Evolutionary conservation across 2,797 vertebrate species (phyloP), one percentile per base, ranked within the genome.

Genomic region (Neopelma chrysocephalum): DNA sequence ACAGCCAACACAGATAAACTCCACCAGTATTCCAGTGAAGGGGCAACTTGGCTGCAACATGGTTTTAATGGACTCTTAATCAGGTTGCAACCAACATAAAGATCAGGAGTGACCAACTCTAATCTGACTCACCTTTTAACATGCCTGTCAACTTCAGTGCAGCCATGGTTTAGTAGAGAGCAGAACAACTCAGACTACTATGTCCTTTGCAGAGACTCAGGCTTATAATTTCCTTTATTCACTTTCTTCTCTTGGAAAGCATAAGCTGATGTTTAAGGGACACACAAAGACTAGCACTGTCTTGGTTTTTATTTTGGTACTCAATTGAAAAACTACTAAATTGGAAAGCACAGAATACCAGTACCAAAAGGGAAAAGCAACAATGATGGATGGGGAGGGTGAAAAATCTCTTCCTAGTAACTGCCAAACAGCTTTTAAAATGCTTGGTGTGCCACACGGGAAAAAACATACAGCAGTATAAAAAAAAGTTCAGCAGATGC

Each of bases 351-450:
- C 38, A 56, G 34, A 95, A 69, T 38, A 78, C 12, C 34, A 40
- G 42, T 54, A 90, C 20, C 34, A 57, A 86, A 88, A 82, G 1
- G 7, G 53, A 91, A 88, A 69, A 85, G 38, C 16, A 70, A 76
- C 2, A 5, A 0, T 79, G n/a, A 76, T 8, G 15, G 31, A 68
- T 23, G 3, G 5, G 38, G 32, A 61, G 12, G 11, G 42, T 68
- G 27, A 22, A 72, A 43, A 73, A 90, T 60, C 38, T 75, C 64
- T n/a, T 93, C 45, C 42, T 31, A 50, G 12, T 18, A 78, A 91
- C 45, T 48, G 31, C 21, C 64, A 72, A 89, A 68, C 14, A 80
- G 47, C 53, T 94, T 85, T 86, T 40, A 43, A 87, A 77, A 88
- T 7, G 6, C 42, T 68, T 57, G 23, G 22, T 75, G 29, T 40